Percentiles rank a stretch among this genome's conserved stretches.
phyloP scores from a whole-genome alignment of 2,797 vertebrate genomes.

The Tangara arthus region DNA sequence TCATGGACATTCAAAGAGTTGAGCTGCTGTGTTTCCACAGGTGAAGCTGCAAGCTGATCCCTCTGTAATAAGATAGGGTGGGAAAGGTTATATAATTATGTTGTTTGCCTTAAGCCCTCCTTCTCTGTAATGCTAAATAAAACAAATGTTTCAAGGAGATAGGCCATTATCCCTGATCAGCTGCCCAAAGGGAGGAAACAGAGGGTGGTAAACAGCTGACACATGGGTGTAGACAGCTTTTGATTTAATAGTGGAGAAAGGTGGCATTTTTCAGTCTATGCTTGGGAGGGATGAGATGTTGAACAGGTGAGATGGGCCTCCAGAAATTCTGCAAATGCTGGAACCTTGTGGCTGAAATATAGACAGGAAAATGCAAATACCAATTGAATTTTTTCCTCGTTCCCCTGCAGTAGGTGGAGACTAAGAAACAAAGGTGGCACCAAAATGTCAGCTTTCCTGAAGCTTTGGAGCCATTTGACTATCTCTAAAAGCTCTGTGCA shows the following conservation, averaged over 20 bases:
- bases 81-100: background rate
- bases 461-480: background rate
- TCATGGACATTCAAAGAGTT: background rate
- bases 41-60: background rate
- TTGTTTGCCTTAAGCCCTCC: background rate
- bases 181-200: constrained; percentile 14
- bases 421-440: background rate
- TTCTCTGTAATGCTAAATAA: constrained; percentile 13
- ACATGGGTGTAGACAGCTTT: background rate
- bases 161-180: constrained; percentile 3
- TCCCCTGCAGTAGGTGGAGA: background rate
- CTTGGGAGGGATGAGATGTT: background rate
- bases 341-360: background rate
- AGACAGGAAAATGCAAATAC: background rate
- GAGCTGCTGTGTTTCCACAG: background rate
- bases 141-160: constrained; percentile 20
- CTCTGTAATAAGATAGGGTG: constrained; percentile 2
- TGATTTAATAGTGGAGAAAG: constrained; percentile 7
- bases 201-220: background rate
- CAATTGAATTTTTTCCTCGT: background rate
- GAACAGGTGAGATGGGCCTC: background rate
- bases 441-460: background rate
- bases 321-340: background rate
- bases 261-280: background rate
- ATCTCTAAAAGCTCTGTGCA: background rate